Evolutionary conservation across 2,888 invertebrate species (phyloP), one percentile per base, ranked within the genome.

Genomic region (Galeopsomyia nigrocyanea): DNA sequence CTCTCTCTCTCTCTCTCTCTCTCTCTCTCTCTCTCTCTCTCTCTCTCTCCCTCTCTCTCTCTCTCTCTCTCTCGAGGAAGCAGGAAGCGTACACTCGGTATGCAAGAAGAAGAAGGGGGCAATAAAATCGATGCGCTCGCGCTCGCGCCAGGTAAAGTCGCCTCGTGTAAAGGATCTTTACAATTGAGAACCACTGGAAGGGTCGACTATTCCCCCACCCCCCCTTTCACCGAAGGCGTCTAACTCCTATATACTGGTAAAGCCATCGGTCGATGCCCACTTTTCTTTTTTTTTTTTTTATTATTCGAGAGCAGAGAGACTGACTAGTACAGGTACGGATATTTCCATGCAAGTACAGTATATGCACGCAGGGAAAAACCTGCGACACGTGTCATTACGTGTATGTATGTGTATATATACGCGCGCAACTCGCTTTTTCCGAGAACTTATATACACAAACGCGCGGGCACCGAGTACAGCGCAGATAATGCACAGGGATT

Each of bases 161-260:
- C 10, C 16, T 58, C 6, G 17, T 26, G 10, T 47, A 19, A 19
- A 14, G 49, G 49, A 47, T 16, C 17, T n/a, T 22, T 21, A 16
- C 22, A 13, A 6, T 7, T 70, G 74, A 74, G 74, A 67, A 66
- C 74, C 74, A 53, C 74, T 74, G 74, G 14, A 67, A 70, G 74
- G 74, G 70, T 74, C 66, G 63, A 62, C 17, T 50, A 22, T 62
- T 64, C 53, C 67, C 17, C 73, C n/a, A n/a, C 39, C 10, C 39
- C 55, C 57, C 9, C 55, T n/a, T n/a, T n/a, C n/a, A n/a, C n/a
- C n/a, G n/a, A n/a, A 39, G 39, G 39, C 39, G 1, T 39, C 39
- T 39, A 39, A 39, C 39, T 39, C 13, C 13, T 39, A 7, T 39
- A 7, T 39, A 39, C 39, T 39, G 39, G 31, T 7, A 31, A 31